A percentile compares a stretch with the other conserved stretches of the same genome.
phyloP scores from a whole-genome alignment of 2,113 vertebrate genomes.

The Thinocorus orbignyianus region DNA sequence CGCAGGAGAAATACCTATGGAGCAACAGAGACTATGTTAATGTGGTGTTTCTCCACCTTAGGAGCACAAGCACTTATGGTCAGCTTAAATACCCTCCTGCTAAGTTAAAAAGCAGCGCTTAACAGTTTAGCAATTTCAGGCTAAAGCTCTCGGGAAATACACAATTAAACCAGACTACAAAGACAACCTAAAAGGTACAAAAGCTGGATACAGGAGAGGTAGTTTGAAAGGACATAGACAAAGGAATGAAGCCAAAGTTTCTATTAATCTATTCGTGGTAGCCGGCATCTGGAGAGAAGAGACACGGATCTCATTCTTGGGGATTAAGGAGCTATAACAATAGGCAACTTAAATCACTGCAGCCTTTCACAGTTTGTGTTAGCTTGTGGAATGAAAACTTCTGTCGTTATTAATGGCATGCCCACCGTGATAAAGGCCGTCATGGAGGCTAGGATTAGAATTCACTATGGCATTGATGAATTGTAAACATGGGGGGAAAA shows the following conservation, averaged over 20 bases:
- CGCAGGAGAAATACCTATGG: not conserved
- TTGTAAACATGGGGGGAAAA: not conserved
- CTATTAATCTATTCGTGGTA: not conserved
- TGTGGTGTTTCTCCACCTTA: not conserved
- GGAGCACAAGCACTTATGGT: not conserved
- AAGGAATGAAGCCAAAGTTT: not conserved
- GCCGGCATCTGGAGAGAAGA: not conserved
- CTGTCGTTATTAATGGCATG: not conserved
- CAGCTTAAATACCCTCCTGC: not conserved
- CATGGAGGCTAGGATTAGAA: not conserved
- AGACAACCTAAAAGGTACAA: not conserved
- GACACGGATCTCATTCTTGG: not conserved
- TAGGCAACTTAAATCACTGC: not conserved
- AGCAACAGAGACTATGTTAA: not conserved
- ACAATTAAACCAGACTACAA: not conserved
- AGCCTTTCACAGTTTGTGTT: not conserved
- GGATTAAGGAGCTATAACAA: not conserved
- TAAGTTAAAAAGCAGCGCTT: not conserved
- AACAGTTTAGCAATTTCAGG: not conserved
- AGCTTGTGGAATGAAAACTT: conserved; percentile 6
- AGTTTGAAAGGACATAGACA: not conserved
- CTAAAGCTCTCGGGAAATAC: not conserved
- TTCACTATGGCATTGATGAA: not conserved
- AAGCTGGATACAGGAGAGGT: not conserved
- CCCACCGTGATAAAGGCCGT: not conserved